These are phyloP conservation scores for Crocodylus rhombifer DNA, from an alignment of 2,797 vertebrate genomes.

Conservation along the genomic window DNA sequence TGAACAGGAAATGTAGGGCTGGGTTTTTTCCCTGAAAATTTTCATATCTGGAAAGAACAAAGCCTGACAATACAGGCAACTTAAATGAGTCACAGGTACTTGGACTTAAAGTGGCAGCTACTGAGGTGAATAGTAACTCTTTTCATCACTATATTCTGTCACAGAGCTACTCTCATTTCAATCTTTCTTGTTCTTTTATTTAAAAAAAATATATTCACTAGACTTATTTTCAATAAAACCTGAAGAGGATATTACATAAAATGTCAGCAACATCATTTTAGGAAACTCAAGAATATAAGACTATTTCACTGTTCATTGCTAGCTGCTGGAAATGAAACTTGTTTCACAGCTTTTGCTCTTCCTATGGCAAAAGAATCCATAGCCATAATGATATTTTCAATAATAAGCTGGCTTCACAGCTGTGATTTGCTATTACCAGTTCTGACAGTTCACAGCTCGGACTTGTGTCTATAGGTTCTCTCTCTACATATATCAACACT, in stretches of 20 bases:
- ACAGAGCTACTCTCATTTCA: neutral
- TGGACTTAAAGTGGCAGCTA: neutral
- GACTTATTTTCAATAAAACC: neutral
- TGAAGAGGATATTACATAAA: neutral
- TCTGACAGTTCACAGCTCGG: neutral
- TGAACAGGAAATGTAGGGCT: fast-evolving
- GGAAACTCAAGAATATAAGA: neutral
- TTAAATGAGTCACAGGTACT: fast-evolving
- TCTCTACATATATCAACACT: too few relatives aligned
- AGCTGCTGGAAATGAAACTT: neutral
- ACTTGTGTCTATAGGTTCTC: neutral
- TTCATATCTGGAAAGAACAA: too few relatives aligned
- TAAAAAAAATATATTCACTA: neutral
- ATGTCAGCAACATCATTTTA: neutral
- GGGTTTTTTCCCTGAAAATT: neutral
- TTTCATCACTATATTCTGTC: neutral
- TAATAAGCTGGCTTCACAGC: neutral
- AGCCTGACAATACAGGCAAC: fast-evolving
- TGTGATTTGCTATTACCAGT: neutral
- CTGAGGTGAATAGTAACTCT: neutral
- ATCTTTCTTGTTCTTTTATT: neutral
- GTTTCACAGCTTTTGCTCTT: neutral
- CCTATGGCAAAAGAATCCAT: neutral
- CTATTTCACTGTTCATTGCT: neutral
- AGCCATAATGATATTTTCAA: neutral